Evolutionary conservation across 2,113 vertebrate genomes (phyloP).

Genomic region (Pseudorhombus dupliciocellatus): DNA sequence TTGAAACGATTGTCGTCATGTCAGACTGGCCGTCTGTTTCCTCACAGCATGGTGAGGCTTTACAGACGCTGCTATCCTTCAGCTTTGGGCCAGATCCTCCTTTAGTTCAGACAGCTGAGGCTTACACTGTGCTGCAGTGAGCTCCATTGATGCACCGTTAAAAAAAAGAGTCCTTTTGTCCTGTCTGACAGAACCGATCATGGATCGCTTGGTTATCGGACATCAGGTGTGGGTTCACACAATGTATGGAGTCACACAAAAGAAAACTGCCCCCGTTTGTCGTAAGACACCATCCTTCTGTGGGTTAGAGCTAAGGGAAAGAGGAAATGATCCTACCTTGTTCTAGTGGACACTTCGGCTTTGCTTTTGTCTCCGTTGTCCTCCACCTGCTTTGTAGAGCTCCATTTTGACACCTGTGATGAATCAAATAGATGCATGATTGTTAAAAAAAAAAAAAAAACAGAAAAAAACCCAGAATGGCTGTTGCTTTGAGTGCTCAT

Average conservation of each 20-base stretch:
- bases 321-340: too few relatives aligned
- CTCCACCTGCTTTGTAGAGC: background rate
- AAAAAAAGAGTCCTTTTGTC: slow-evolving; percentile 11
- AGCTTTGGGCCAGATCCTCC: slow-evolving; percentile 18
- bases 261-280: too few relatives aligned
- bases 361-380: background rate
- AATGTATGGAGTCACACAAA: background rate
- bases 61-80: slow-evolving; percentile 18
- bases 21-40: slow-evolving; percentile 24
- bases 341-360: too few relatives aligned
- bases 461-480: too few relatives aligned
- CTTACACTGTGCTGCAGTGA: slow-evolving; percentile 1
- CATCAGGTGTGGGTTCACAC: background rate
- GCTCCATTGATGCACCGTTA: background rate
- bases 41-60: slow-evolving; percentile 12
- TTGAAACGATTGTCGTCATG: slow-evolving; percentile 25
- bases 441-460: too few relatives aligned
- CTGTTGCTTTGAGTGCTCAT: too few relatives aligned
- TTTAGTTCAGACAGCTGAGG: slow-evolving; percentile 38
- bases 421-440: too few relatives aligned
- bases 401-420: background rate
- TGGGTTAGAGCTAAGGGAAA: too few relatives aligned
- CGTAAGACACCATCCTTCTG: too few relatives aligned
- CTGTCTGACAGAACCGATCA: background rate
- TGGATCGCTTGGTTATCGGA: background rate